phyloP scores from a whole-genome alignment of 92 coral and sea anemone genomes.

The Hydrozoanthus gracilis region DNA sequence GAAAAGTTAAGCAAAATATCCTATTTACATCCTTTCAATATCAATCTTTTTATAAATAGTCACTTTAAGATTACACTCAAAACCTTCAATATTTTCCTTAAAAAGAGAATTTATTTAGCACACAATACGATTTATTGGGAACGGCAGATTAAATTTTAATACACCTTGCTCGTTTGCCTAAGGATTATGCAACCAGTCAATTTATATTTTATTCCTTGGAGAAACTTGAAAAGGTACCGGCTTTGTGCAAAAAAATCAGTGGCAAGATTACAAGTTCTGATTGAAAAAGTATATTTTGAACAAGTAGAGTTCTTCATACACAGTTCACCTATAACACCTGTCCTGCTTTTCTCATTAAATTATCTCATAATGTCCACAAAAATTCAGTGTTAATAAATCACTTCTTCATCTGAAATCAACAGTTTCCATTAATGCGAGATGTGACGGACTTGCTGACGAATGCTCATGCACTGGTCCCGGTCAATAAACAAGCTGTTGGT shows the following conservation, averaged over 20 bases:
- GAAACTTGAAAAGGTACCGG: background rate
- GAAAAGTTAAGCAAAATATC: slow-evolving; percentile 15
- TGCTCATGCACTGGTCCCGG: slow-evolving; percentile 94
- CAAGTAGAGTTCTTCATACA: background rate
- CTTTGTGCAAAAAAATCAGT: background rate
- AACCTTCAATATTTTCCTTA: slow-evolving; percentile 23
- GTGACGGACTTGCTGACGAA: slow-evolving; percentile 91
- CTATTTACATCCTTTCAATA: slow-evolving; percentile 28
- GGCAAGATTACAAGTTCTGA: background rate
- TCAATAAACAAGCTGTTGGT: slow-evolving; percentile 95
- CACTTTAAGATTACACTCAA: slow-evolving; percentile 17
- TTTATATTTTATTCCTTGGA: background rate
- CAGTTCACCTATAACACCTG: slow-evolving; percentile 7
- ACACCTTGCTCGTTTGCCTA: too few species aligned
- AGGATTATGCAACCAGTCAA: too few species aligned
- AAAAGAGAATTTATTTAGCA: background rate
- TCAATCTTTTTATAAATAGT: slow-evolving; percentile 37
- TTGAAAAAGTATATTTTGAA: background rate
- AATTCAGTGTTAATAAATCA: slow-evolving; percentile 11
- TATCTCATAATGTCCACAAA: slow-evolving; percentile 29
- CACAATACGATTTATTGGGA: background rate
- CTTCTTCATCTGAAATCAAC: background rate
- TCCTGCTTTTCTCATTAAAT: slow-evolving; percentile 7
- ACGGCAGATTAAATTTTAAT: too few species aligned
- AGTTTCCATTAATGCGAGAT: slow-evolving; percentile 80